Base-by-base conservation (phyloP, 2,113 vertebrate genomes). In the Alosa alosa region DNA sequence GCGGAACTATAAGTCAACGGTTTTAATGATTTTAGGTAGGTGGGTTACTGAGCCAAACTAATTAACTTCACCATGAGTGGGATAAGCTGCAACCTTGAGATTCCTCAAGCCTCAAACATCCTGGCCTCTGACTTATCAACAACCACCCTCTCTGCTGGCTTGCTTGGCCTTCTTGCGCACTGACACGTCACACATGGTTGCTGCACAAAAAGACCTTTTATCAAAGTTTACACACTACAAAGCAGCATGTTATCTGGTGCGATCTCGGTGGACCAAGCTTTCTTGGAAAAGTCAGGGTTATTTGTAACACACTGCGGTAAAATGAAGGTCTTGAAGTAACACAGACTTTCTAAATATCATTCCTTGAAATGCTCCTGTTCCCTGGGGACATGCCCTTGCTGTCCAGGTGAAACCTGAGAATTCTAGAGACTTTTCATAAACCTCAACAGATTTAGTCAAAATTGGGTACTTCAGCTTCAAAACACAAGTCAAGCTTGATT, bases 191-290 rank as follows among this genome's bases (percentile, higher is more conserved):
- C 89, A 89, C 83, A 89, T 88, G 88, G 89, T 88, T 88, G 75
- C 86, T 87, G 36, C 86, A 91, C 86, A 86, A 90, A 82, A 87
- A 88, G 87, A 89, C 86, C 89, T 88, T 90, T 91, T 91, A 93
- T 91, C 87, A 90, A 52, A 82, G 88, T 47, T n/a, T 50, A 20
- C 78, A 92, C 22, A 88, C 84, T 41, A 89, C 87, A 92, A 87
- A 88, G 85, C 82, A 88, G 86, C 88, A 87, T 3, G 82, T 88
- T 89, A 88, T 91, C 82, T 86, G 86, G 88, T 39, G 82, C 57
- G 50, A 85, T 89, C 64, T 52, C 83, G 5, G 64, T 22, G n/a
- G 47, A 82, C 78, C n/a, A 72, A 75, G 72, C 45, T 86, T 92
- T 91, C 86, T 83, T 87, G 86, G 90, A 88, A 91, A 90, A 57